Base-by-base conservation (phyloP, 1,140 invertebrate genomes). In the Dendrolimus punctatus region DNA sequence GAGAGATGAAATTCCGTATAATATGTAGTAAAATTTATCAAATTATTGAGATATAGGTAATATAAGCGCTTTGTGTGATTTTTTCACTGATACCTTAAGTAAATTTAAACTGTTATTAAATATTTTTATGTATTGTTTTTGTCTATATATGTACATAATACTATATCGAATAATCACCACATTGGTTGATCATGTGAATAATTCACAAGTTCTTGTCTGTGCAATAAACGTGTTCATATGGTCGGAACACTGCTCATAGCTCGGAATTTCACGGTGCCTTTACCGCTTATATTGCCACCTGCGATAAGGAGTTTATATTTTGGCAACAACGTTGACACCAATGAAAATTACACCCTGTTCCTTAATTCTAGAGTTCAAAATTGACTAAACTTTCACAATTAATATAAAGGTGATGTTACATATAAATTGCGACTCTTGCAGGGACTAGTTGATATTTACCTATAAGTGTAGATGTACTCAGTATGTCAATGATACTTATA, bases 301-400 rank as follows among this genome's bases (percentile, higher is more conserved):
- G 68, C 58, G 68, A 73, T 73, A 77, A 67, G 68, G 64, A 66
- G 65, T 48, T 55, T 51, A 63, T 71, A 64, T 73, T 68, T 64
- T 59, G 55, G 59, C 51, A 63, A 62, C 23, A 54, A 49, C 41
- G 53, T 59, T 51, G 36, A 38, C 47, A 6, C 7, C 50, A 47
- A 8, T 46, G 46, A 0, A 68, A 66, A 67, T 40, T 42, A 43
- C 58, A 57, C 58, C 48, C 49, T 69, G 63, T 44, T 5, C 2
- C 5, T n/a, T 46, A 0, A 4, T 5, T 1, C 48, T 60, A 71
- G 42, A 53, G 66, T 58, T 53, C 42, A 40, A 46, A 40, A 48
- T 63, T 38, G 40, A 6, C 23, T 48, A 68, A 47, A 40, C 60
- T 37, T 37, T 56, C 48, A 59, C 61, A 60, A 65, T 65, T 58